Percentiles rank a stretch among this genome's conserved stretches.
phyloP scores from a whole-genome alignment of 92 coral and sea anemone genomes.

The Scolanthus callimorphus region DNA sequence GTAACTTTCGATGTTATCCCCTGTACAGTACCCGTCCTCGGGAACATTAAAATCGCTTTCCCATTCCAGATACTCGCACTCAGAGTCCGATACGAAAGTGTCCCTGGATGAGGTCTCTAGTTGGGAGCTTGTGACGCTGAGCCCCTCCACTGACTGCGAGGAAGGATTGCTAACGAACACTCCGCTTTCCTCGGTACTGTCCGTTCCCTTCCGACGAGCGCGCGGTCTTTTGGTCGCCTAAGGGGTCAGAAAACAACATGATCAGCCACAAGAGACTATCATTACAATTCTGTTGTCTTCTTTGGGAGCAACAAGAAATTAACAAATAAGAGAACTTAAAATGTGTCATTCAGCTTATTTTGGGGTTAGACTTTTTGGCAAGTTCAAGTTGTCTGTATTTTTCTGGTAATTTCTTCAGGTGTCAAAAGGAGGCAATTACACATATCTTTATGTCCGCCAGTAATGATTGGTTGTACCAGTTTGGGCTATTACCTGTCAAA shows the following conservation, averaged over 20 bases:
- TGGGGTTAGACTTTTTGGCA: too few relatives aligned
- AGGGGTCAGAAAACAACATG: background rate
- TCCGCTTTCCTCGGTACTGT: constrained; percentile 67
- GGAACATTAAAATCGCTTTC: constrained; percentile 48
- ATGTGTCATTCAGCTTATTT: too few relatives aligned
- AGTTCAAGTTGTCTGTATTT: too few relatives aligned
- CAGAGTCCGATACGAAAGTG: constrained; percentile 66
- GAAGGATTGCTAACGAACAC: constrained; percentile 41
- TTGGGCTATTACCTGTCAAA: too few relatives aligned
- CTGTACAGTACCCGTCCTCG: constrained; percentile 82
- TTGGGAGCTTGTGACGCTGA: constrained; percentile 11
- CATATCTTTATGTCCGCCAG: too few relatives aligned
- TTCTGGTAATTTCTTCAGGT: too few relatives aligned
- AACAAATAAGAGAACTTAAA: too few relatives aligned
- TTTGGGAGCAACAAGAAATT: too few relatives aligned
- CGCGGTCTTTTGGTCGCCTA: constrained; percentile 5
- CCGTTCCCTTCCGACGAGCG: constrained; percentile 50
- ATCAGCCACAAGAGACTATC: background rate
- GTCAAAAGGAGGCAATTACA: too few relatives aligned
- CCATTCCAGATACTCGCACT: constrained; percentile 54
- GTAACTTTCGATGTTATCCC: constrained; percentile 63
- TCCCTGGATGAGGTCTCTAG: constrained; percentile 51
- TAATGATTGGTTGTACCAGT: too few relatives aligned
- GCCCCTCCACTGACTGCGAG: constrained; percentile 33
- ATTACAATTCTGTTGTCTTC: too few relatives aligned